Percentiles rank a stretch among this genome's conserved stretches.
phyloP scores from a whole-genome alignment of 2,888 invertebrate species.

The Tortricodes alternella region DNA sequence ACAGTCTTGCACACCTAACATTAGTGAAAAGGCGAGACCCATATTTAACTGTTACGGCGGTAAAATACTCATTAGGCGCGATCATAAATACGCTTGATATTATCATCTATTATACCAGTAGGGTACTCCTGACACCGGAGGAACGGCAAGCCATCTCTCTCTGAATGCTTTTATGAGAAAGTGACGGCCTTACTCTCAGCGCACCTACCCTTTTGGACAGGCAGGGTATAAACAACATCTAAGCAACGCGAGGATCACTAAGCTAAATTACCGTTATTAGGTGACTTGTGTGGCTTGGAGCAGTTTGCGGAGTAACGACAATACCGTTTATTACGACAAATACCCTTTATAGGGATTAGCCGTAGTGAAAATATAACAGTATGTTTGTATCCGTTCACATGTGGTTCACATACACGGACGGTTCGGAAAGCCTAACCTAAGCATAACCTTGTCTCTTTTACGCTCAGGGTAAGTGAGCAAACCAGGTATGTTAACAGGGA shows the following conservation, averaged over 20 bases:
- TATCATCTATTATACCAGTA: neutral
- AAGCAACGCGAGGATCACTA: conserved; percentile 10
- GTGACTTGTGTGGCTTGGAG: conserved; percentile 27
- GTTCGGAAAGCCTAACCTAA: too few relatives aligned
- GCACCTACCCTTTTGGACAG: neutral
- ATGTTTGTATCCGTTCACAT: neutral
- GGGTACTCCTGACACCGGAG: neutral
- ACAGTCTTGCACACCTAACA: too few relatives aligned
- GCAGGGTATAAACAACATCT: conserved; percentile 13
- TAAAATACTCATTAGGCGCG: neutral
- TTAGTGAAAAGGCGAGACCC: too few relatives aligned
- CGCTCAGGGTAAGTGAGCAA: too few relatives aligned
- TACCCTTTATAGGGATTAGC: conserved; percentile 22
- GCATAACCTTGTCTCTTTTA: too few relatives aligned
- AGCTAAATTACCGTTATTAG: conserved; percentile 27
- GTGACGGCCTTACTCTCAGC: neutral
- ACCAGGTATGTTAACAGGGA: too few relatives aligned
- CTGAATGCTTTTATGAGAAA: neutral
- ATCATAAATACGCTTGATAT: neutral
- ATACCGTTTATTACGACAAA: conserved; percentile 28
- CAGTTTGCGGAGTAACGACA: conserved; percentile 28
- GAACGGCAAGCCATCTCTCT: neutral
- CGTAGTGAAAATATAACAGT: conserved; percentile 4
- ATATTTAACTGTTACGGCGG: neutral
- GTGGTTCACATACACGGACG: too few relatives aligned